Base-by-base conservation (phyloP, 1,140 invertebrate genomes). In the Saxidomus purpurata region DNA sequence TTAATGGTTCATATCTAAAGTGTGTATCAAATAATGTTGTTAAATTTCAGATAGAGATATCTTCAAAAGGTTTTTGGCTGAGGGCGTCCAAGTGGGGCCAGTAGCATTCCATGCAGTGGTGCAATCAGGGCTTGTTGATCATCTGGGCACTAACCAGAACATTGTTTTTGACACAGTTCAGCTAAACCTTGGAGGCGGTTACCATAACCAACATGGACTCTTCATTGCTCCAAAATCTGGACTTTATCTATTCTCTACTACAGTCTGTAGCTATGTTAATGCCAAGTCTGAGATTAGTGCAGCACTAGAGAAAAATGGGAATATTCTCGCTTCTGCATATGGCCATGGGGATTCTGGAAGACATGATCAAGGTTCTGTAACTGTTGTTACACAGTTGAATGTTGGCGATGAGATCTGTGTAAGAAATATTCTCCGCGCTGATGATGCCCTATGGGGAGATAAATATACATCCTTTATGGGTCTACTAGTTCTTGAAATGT, bases 61-160 rank as follows among this genome's bases (percentile, higher is more conserved):
- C 25, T 25, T 6, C 25, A 61, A 61, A 61, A 61, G 55, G 55
- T 61, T 61, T 61, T 19, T 61, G 55, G n/a, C 25, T 13, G n/a
- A 61, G 9, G 55, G 55, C 38, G 28, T 36, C 15, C 43, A 80
- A 25, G 76, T 52, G n/a, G 76, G 49, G 43, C 40, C 76, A n/a
- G 59, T 83, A 1, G 81, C 81, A 34, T 83, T 83, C 25, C 81
- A 83, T 43, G 81, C 81, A 19, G 59, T 63, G 4, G 15, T 69
- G 13, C 15, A 2, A 40, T 9, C 9, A 25, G 52, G 36, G 38
- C 6, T 15, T 0, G 17, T 67, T 1, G 4, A 43, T 11, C 55
- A 83, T 43, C 31, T 47, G 11, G 52, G 59, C 25, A 40, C 43
- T 15, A 40, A 67, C 47, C 52, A 83, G 40, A 61, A 83, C 22